Conservation (phyloP, 1,140 invertebrate genomes). For the Agrilus planipennis region DNA sequence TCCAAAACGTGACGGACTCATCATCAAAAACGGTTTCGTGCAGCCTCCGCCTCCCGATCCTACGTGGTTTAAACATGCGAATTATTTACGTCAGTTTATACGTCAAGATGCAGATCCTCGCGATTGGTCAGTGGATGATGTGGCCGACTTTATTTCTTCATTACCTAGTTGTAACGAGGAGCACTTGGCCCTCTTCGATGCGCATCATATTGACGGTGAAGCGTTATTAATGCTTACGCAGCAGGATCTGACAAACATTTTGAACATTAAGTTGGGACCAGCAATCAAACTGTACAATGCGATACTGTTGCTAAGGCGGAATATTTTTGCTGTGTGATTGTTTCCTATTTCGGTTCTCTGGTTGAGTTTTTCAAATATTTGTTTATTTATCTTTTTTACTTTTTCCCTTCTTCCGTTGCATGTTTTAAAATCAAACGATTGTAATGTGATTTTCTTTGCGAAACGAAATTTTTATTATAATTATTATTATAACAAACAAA, state of each 20-base stretch:
- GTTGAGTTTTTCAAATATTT: too few relatives aligned
- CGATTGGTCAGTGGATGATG: slow-evolving; percentile 52
- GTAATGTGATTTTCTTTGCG: too few relatives aligned
- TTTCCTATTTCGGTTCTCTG: too few relatives aligned
- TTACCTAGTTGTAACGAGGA: slow-evolving; percentile 52
- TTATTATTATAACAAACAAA: too few relatives aligned
- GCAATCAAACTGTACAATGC: slow-evolving; percentile 75
- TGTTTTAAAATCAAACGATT: too few relatives aligned
- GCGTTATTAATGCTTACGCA: slow-evolving; percentile 73
- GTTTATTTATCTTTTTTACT: too few relatives aligned
- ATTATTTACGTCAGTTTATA: slow-evolving; percentile 22
- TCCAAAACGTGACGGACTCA: too few relatives aligned
- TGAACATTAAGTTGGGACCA: slow-evolving; percentile 71
- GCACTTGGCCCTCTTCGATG: slow-evolving; percentile 44
- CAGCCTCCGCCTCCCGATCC: too few relatives aligned
- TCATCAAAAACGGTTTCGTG: too few relatives aligned
- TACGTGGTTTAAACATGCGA: slow-evolving; percentile 24
- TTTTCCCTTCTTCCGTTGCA: too few relatives aligned
- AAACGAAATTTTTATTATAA: too few relatives aligned
- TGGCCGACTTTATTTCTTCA: slow-evolving; percentile 55
- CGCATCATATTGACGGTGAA: slow-evolving; percentile 69
- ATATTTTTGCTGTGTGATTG: too few relatives aligned
- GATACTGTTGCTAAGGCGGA: slow-evolving; percentile 56
- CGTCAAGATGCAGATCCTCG: slow-evolving; percentile 14
- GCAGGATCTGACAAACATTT: slow-evolving; percentile 61